These are phyloP conservation scores for Manis javanica DNA, from an alignment of 2,797 vertebrate genomes.

Conservation along the genomic window DNA sequence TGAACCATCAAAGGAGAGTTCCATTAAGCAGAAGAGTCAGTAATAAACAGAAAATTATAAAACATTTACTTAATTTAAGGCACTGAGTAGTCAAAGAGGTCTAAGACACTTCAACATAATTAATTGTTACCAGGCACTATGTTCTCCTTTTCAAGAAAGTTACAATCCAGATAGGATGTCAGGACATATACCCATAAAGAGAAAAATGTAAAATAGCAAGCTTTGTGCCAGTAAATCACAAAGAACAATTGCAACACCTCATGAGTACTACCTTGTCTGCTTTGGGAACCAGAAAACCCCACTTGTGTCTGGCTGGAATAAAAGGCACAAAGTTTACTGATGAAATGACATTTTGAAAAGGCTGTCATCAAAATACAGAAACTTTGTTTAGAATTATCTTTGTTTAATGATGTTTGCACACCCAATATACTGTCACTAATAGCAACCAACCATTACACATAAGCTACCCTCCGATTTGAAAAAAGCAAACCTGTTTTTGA, in stretches of 20 bases:
- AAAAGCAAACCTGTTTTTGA: slow-evolving; percentile 30
- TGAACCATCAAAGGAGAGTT: background rate
- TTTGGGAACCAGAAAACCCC: background rate
- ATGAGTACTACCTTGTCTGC: background rate
- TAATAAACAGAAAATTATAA: background rate
- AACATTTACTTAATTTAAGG: slow-evolving; percentile 7
- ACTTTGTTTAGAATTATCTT: background rate
- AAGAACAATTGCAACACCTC: background rate
- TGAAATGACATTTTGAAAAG: slow-evolving; percentile 34
- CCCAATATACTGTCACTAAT: background rate
- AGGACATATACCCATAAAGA: background rate
- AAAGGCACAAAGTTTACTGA: background rate
- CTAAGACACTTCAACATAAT: slow-evolving; percentile 32
- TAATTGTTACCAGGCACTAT: background rate
- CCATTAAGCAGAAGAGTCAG: background rate
- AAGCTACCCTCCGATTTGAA: background rate
- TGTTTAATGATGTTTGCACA: background rate
- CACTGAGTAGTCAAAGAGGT: background rate
- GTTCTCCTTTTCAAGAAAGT: background rate
- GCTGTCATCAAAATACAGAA: background rate
- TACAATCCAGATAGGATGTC: background rate
- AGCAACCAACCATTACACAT: background rate
- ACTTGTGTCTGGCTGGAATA: background rate
- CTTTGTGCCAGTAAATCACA: background rate
- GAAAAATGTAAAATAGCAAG: background rate